phyloP scores from a whole-genome alignment of 2,888 invertebrate genomes.

The Tryphoninae sp. region DNA sequence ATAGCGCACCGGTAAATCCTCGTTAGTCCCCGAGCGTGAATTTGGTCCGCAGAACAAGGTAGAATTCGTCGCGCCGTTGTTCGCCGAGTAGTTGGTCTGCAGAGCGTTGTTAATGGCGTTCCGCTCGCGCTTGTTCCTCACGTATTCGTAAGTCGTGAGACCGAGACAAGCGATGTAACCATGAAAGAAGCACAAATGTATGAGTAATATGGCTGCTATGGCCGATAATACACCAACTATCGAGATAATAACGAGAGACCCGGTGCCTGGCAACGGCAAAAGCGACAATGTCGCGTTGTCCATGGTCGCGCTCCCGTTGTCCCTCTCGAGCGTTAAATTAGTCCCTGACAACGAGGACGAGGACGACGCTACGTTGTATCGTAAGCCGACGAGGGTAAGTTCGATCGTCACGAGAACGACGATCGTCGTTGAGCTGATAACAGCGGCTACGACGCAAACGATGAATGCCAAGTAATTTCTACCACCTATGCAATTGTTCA shows the following conservation, averaged over 20 bases:
- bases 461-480: constrained; percentile 94
- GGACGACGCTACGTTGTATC: not conserved
- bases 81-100: constrained; percentile 45
- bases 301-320: constrained; percentile 64
- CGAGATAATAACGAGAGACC: constrained; percentile 81
- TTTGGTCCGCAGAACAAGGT: constrained; percentile 52
- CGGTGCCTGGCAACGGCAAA: constrained; percentile 77
- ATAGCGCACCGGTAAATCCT: constrained; percentile 66
- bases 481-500: constrained; percentile 97
- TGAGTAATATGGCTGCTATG: constrained; percentile 88
- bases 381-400: constrained; percentile 84
- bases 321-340: constrained; percentile 24
- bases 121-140: constrained; percentile 81
- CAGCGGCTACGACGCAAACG: constrained; percentile 90
- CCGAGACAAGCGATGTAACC: constrained; percentile 92
- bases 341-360: not conserved
- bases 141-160: constrained; percentile 95
- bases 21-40: constrained; percentile 30
- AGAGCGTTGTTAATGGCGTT: constrained; percentile 57
- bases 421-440: constrained; percentile 87
- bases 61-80: constrained; percentile 18
- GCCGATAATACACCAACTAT: constrained; percentile 87
- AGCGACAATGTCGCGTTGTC: constrained; percentile 74
- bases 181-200: constrained; percentile 94
- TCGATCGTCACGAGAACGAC: constrained; percentile 88